These are phyloP conservation scores for Lucilia cuprina DNA, from an alignment of 1,140 invertebrate species.

Conservation along the genomic window DNA sequence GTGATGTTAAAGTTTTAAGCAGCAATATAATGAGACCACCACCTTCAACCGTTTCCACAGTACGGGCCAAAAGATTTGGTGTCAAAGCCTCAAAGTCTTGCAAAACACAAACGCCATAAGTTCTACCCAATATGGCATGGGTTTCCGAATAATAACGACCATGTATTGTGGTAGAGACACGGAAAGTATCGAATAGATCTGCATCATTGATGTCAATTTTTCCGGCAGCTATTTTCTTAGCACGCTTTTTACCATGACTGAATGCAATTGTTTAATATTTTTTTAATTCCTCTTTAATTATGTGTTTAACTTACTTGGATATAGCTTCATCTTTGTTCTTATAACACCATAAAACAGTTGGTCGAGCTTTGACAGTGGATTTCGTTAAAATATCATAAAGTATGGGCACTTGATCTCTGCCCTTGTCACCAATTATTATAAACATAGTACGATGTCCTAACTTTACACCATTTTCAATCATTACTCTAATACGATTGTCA, in stretches of 20 bases:
- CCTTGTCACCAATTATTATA: slow-evolving; percentile 94
- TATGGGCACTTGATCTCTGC: slow-evolving; percentile 94
- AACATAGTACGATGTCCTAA: slow-evolving; percentile 91
- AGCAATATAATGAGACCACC: slow-evolving; percentile 93
- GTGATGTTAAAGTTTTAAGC: slow-evolving; percentile 82
- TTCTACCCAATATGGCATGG: slow-evolving; percentile 97
- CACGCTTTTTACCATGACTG: slow-evolving; percentile 93
- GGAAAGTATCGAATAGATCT: slow-evolving; percentile 96
- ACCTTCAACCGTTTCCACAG: slow-evolving; percentile 98
- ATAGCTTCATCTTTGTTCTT: slow-evolving; percentile 90
- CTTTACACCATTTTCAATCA: slow-evolving; percentile 97
- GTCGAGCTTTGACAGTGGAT: slow-evolving; percentile 88
- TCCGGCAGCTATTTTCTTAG: slow-evolving; percentile 90
- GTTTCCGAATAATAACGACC: slow-evolving; percentile 99
- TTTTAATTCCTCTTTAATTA: neutral
- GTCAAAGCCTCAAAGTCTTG: slow-evolving; percentile 99
- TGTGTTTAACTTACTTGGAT: slow-evolving; percentile 72
- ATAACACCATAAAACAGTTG: slow-evolving; percentile 97
- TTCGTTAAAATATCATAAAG: slow-evolving; percentile 98
- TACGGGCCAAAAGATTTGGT: slow-evolving; percentile 96
- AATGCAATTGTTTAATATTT: slow-evolving; percentile 41
- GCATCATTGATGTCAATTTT: slow-evolving; percentile 93
- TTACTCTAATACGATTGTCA: slow-evolving; percentile 91
- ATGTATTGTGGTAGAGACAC: slow-evolving; percentile 94
- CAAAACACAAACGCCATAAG: slow-evolving; percentile 95